Base-by-base conservation (phyloP, 2,888 invertebrate species). In the Nipponacmea schrenckii region DNA sequence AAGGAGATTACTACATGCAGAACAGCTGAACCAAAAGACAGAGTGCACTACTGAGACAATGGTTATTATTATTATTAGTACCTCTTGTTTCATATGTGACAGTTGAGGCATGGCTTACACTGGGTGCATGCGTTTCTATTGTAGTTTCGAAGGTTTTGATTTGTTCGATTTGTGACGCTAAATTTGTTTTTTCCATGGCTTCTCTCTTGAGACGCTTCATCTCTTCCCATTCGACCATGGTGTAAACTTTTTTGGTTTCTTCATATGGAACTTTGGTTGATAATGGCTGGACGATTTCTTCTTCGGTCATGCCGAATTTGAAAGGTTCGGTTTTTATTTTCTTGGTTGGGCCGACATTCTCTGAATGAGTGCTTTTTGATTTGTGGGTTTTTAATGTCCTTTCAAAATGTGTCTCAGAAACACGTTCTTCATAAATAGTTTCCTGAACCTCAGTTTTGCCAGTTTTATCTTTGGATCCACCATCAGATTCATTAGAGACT, bases 161-260 rank as follows among this genome's bases (percentile, higher is more conserved):
- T 56, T 56, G 56, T 39, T 39, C 39, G 39, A 10, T 39, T 56
- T 56, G 8, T 56, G 56, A 56, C 56, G 24, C 56, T 56, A 56
- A 56, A 56, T 56, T 56, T 20, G 56, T 10, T 24, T 56, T 56
- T 48, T 27, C 20, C 26, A 45, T 62, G 15, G 64, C 50, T 45
- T 56, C 64, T 62, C 24, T 46, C 46, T 80, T 83, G 10, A 78
- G 73, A 62, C 80, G 76, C 67, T 83, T 84, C 83, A 85, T 81
- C 15, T 82, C 86, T 77, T 86, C 86, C 85, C 84, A 84, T 74
- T 86, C 86, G n/a, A 81, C 79, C 86, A 86, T 86, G 20, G 84
- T 85, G 72, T 77, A 86, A 56, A 86, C 83, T 71, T 84, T 85
- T 70, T 85, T 86, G 66, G 76, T 79, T 71, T 84, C 84, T 67